A percentile compares a stretch with the other conserved stretches of the same genome.
Conservation (phyloP, 2,113 vertebrate species). For the Anoura caudifer region DNA sequence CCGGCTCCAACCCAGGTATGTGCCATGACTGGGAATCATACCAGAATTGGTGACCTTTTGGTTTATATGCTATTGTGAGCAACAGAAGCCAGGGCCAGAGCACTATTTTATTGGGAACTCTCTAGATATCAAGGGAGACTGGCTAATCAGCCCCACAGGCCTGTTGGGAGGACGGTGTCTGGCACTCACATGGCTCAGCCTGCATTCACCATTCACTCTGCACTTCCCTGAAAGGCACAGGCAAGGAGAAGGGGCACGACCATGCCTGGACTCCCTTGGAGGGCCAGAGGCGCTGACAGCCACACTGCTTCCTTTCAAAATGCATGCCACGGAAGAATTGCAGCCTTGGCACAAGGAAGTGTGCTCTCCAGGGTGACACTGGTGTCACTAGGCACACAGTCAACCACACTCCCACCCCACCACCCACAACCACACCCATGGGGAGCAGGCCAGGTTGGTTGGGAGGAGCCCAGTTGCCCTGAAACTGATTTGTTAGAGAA, state of each 20-base stretch:
- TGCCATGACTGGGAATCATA: too few relatives aligned
- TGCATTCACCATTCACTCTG: accelerated
- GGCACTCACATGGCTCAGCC: accelerated
- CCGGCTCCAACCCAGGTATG: too few relatives aligned
- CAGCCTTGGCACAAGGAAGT: accelerated
- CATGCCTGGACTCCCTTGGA: neutral
- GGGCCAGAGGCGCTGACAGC: neutral
- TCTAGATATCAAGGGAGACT: neutral
- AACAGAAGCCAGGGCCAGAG: too few relatives aligned
- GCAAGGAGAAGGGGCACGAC: too few relatives aligned
- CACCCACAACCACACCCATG: too few relatives aligned
- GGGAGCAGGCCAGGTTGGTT: accelerated
- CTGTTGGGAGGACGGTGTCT: neutral
- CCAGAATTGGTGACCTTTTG: too few relatives aligned
- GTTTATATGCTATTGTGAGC: too few relatives aligned
- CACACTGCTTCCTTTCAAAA: neutral
- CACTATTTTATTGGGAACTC: neutral
- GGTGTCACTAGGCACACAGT: neutral
- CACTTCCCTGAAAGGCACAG: neutral
- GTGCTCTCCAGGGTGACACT: neutral
- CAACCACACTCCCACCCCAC: neutral
- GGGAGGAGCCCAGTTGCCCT: too few relatives aligned
- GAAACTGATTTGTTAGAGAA: neutral
- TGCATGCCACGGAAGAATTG: accelerated
- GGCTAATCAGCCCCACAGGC: too few relatives aligned